Conservation (phyloP, 2,888 invertebrate species). For the Drosophila neotestacea region DNA sequence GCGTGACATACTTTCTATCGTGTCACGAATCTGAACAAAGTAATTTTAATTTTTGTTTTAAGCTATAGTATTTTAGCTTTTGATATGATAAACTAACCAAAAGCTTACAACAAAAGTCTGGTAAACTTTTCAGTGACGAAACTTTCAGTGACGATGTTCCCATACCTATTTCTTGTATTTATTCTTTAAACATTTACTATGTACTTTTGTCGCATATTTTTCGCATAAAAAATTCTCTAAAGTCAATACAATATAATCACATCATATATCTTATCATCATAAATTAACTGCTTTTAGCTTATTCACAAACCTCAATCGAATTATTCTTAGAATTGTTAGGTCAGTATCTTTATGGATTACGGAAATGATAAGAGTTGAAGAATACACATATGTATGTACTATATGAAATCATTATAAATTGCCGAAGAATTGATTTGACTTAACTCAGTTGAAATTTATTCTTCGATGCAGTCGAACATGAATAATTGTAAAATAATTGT, state of each 20-base stretch:
- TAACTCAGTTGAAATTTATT: constrained; percentile 6
- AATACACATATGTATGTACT: no score
- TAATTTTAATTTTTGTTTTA: not conserved
- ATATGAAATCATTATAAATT: constrained; percentile 19
- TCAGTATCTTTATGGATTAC: no score
- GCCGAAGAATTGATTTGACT: not conserved
- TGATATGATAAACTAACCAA: no score
- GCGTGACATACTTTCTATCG: not conserved
- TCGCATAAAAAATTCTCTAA: no score
- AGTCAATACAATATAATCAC: not conserved
- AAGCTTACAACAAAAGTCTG: no score
- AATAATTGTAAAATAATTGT: not conserved
- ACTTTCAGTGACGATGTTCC: no score
- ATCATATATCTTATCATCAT: not conserved
- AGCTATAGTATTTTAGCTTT: no score
- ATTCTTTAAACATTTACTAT: no score
- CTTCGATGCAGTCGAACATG: constrained; percentile 9
- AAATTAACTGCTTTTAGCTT: not conserved
- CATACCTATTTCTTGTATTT: no score
- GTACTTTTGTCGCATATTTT: not conserved
- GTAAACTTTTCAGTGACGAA: no score
- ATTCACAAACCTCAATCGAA: not conserved
- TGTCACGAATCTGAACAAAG: not conserved
- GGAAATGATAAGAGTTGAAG: not conserved
- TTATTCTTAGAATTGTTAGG: constrained; percentile 9